Conservation (phyloP, 2,113 vertebrate genomes). For the Grantiella picta region DNA sequence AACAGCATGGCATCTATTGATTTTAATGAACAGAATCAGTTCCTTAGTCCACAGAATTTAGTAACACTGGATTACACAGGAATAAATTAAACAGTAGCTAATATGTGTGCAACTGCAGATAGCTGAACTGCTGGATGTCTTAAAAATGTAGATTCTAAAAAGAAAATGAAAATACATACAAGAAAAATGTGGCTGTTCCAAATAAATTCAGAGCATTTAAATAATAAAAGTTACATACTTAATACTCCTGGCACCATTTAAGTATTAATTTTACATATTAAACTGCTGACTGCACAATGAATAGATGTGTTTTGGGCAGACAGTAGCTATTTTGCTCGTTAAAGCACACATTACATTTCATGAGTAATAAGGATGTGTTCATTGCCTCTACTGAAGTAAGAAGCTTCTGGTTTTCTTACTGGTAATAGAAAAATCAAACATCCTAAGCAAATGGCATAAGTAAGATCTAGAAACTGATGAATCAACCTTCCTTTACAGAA, state of each 20-base stretch:
- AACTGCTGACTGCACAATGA: constrained; percentile 51
- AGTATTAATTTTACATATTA: constrained; percentile 56
- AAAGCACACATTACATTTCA: constrained; percentile 20
- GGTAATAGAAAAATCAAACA: constrained; percentile 39
- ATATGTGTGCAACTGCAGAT: neutral
- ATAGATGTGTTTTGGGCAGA: constrained; percentile 46
- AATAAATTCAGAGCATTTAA: constrained; percentile 54
- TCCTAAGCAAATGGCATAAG: neutral
- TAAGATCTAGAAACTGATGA: neutral
- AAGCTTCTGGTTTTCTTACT: neutral
- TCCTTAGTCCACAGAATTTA: constrained; percentile 1
- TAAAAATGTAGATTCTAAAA: neutral
- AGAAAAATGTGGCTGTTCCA: constrained; percentile 23
- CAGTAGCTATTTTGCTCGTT: constrained; percentile 13
- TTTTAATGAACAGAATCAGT: neutral
- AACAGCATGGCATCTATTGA: neutral
- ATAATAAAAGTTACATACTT: constrained; percentile 53
- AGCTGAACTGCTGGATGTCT: neutral
- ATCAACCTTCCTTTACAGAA: neutral
- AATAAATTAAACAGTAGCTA: constrained; percentile 35
- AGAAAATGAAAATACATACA: neutral
- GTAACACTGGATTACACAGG: neutral
- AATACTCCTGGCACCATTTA: constrained; percentile 32
- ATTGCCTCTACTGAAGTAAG: neutral
- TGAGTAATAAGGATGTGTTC: neutral